Base-by-base conservation (phyloP, 2,797 vertebrate species). In the Hapalemur alaotrensis region DNA sequence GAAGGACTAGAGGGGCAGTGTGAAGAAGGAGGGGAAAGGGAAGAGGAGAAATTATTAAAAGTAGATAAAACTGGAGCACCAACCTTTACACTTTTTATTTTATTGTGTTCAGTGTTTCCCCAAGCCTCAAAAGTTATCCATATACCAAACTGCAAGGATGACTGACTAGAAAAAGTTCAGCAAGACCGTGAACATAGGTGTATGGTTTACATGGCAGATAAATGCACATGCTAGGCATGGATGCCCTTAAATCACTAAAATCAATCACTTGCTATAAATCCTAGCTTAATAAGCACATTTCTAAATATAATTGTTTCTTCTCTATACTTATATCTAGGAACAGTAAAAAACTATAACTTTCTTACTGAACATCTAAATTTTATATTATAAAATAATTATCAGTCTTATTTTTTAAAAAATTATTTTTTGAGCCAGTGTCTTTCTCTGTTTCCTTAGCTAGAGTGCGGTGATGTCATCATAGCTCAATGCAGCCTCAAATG, bases 361-460 rank as follows among this genome's bases (percentile, higher is more conserved):
- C 48, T 72, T 67, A 84, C 7, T 28, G 73, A 72, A 86, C 15
- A 67, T 13, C 17, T 82, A 79, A 84, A 76, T 69, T 76, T 70
- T 72, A 67, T 63, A 67, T 93, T 23, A 63, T 10, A 73, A 95
- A 95, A 69, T 93, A 89, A 93, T 38, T 75, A 54, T 18, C 17
- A 83, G 11, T 78, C 52, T 30, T 76, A 38, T 4, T 65, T 65
- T 61, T n/a, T 32, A 32, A 54, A 52, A 52, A 63, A 65, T n/a
- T 63, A 65, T n/a, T 65, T 65, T 57, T 65, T 65, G 32, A 65
- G 63, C n/a, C 32, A 65, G 63, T 17, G 15, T 15, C 63, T 63
- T 63, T 20, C 54, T 54, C 54, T 54, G 22, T 22, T 54, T 54
- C 7, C 54, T 20, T 22, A 23, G 54, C 54, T 54, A 54, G 54